A percentile compares a stretch with the other conserved stretches of the same genome.
phyloP scores from a whole-genome alignment of 2,113 vertebrate genomes.

The Recurvirostra avosetta region DNA sequence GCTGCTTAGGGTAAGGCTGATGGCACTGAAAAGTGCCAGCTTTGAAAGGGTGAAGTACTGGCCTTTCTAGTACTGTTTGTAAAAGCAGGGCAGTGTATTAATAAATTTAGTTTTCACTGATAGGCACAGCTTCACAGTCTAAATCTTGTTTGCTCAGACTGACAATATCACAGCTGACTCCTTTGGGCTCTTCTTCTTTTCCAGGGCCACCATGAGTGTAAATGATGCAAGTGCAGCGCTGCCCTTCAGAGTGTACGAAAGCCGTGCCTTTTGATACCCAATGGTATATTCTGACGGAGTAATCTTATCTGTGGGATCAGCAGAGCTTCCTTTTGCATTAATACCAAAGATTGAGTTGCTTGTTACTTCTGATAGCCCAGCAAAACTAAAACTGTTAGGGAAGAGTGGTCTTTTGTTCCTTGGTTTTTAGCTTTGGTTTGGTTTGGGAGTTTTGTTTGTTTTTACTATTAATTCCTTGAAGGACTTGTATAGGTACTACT shows the following conservation, averaged over 20 bases:
- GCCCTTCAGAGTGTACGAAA: background rate
- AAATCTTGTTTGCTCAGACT: background rate
- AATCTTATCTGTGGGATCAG: background rate
- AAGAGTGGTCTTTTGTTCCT: background rate
- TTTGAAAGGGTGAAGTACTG: background rate
- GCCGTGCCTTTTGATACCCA: background rate
- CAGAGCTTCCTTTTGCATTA: background rate
- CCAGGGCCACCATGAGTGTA: background rate
- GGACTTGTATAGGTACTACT: background rate
- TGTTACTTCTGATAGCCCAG: background rate
- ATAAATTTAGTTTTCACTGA: background rate
- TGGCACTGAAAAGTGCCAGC: background rate
- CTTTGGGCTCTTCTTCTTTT: background rate
- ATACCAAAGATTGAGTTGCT: background rate
- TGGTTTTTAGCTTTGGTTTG: background rate
- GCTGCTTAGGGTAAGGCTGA: background rate
- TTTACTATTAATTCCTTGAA: background rate
- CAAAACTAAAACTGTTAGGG: background rate
- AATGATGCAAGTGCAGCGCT: rapidly evolving
- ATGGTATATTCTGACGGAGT: background rate
- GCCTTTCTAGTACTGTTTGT: background rate
- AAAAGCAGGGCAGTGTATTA: background rate
- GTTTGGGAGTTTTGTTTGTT: background rate
- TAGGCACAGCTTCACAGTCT: background rate
- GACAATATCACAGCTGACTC: background rate